These are phyloP conservation scores for Podarcis lilfordi DNA, from an alignment of 2,797 vertebrate genomes.

Conservation along the genomic window DNA sequence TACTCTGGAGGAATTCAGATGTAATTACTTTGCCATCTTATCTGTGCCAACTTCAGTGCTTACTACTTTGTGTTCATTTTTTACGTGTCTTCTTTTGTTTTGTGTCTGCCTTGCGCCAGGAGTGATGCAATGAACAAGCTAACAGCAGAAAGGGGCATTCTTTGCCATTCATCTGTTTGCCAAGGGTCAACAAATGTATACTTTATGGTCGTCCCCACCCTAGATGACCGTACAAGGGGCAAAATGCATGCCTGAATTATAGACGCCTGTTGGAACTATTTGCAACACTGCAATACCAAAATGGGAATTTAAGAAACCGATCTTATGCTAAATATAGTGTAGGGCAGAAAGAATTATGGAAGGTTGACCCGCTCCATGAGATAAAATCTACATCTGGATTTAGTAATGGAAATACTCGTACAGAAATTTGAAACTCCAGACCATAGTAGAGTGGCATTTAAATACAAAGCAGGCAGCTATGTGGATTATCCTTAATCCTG, in stretches of 20 bases:
- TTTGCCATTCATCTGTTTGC: not conserved
- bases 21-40: conserved; percentile 3
- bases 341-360: not conserved
- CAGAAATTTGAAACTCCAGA: too few species aligned
- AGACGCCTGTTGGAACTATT: not conserved
- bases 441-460: too few species aligned
- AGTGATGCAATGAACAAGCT: not conserved
- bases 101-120: not conserved
- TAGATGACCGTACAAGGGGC: not conserved
- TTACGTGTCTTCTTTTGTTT: not conserved
- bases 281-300: not conserved
- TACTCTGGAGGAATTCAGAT: not conserved
- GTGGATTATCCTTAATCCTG: not conserved
- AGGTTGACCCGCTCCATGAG: not conserved
- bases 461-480: too few species aligned
- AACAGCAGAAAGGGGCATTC: not conserved
- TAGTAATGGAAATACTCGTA: not conserved
- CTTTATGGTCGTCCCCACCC: too few species aligned
- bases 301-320: not conserved
- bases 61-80: not conserved
- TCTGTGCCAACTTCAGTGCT: not conserved
- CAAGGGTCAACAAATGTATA: too few species aligned
- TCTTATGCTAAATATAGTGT: not conserved
- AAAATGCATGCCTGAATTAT: not conserved
- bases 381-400: not conserved